A percentile compares a stretch with the other conserved stretches of the same genome.
These are phyloP conservation scores for Lepidocyrtinus sp. DNA, from an alignment of 2,888 invertebrate genomes.

Conservation along the genomic window DNA sequence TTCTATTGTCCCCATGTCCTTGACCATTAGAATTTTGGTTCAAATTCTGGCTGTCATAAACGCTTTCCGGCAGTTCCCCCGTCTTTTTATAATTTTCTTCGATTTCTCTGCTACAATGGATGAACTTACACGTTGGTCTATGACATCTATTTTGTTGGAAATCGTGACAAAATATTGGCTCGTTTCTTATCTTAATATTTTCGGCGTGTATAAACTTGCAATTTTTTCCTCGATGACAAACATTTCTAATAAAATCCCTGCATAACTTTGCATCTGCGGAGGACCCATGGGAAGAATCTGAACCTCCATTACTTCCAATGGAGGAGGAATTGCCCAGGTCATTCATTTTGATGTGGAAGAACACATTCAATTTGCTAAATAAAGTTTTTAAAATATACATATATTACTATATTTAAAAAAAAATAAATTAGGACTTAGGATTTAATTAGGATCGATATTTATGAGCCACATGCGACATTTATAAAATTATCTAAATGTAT, in stretches of 20 bases:
- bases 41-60: constrained; percentile 36
- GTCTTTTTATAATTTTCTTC: constrained; percentile 81
- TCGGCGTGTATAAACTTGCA: constrained; percentile 69
- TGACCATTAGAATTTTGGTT: no score
- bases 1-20: constrained; percentile 27
- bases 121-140: constrained; percentile 81
- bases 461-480: no score
- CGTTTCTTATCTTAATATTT: constrained; percentile 65
- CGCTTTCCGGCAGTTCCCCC: constrained; percentile 78
- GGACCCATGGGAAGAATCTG: constrained; percentile 41
- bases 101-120: constrained; percentile 83
- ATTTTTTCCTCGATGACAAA: constrained; percentile 77
- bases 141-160: constrained; percentile 71
- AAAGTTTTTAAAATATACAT: no score
- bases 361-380: no score
- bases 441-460: no score
- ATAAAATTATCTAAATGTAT: no score
- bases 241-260: constrained; percentile 77
- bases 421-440: no score
- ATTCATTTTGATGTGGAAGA: constrained; percentile 26
- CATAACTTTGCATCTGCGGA: constrained; percentile 75
- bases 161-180: constrained; percentile 77
- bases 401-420: no score
- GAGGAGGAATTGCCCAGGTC: constrained; percentile 42
- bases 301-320: constrained; percentile 52